Evolutionary conservation across 1,140 invertebrate genomes (phyloP).

Genomic region (Arion vulgaris): DNA sequence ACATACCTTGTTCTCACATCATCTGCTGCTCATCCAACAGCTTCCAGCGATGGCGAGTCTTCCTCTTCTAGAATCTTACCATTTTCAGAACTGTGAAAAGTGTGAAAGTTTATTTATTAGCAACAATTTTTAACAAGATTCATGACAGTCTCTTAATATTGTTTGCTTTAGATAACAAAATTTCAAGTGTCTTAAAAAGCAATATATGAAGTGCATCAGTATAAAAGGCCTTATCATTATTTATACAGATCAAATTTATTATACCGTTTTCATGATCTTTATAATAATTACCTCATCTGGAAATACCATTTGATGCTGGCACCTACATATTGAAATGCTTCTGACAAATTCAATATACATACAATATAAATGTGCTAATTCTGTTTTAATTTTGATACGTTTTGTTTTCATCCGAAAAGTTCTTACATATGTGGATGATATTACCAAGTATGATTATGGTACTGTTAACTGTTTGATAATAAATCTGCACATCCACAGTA

Average conservation of each 20-base stretch:
- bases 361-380: not conserved
- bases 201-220: not conserved
- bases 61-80: constrained; percentile 25
- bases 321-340: not conserved
- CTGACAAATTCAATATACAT: not conserved
- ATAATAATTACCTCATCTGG: not conserved
- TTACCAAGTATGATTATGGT: too few relatives aligned
- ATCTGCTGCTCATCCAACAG: not conserved
- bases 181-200: not conserved
- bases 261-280: constrained; percentile 7
- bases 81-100: constrained; percentile 19
- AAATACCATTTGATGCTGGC: not conserved
- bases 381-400: not conserved
- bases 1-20: constrained; percentile 14
- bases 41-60: not conserved
- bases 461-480: too few relatives aligned
- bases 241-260: not conserved
- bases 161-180: not conserved
- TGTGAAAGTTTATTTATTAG: not conserved
- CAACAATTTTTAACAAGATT: not conserved
- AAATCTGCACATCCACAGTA: too few relatives aligned
- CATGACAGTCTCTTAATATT: not conserved
- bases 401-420: too few relatives aligned
- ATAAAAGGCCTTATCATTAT: constrained; percentile 1
- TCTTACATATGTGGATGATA: too few relatives aligned